These are phyloP conservation scores for Pelodiscus sinensis DNA, from an alignment of 2,113 vertebrate genomes.

Conservation along the genomic window DNA sequence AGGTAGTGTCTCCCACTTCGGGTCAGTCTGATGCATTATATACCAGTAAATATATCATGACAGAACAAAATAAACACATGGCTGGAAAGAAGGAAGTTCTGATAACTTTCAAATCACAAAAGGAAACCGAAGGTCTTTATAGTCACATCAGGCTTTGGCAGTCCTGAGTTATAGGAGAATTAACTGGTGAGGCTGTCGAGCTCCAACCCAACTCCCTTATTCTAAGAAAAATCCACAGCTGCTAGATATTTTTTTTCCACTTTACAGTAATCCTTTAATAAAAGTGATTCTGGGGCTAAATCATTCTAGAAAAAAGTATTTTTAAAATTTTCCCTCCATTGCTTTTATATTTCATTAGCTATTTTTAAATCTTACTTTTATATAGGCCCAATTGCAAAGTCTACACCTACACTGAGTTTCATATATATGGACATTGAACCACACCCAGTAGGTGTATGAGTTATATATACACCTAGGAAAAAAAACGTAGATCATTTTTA, in stretches of 20 bases:
- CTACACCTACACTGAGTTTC: background rate
- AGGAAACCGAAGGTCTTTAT: constrained; percentile 21
- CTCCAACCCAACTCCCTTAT: background rate
- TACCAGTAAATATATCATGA: constrained; percentile 45
- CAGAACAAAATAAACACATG: constrained; percentile 70
- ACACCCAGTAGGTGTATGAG: no score
- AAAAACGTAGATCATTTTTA: no score
- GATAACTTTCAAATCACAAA: constrained; percentile 40
- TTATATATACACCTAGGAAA: no score
- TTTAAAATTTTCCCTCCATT: background rate
- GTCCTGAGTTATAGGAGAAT: background rate
- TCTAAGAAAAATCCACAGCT: background rate
- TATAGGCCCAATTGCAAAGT: background rate
- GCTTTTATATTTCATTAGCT: background rate
- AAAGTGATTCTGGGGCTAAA: background rate
- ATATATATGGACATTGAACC: background rate
- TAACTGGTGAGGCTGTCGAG: background rate
- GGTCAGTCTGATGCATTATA: constrained; percentile 41
- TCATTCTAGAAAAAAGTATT: background rate
- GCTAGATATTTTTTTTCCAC: background rate
- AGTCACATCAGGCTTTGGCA: background rate
- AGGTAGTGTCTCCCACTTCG: constrained; percentile 15
- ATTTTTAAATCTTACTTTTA: background rate
- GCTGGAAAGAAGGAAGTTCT: constrained; percentile 25
- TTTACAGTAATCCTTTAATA: background rate